Evolutionary conservation across 2,888 invertebrate genomes (phyloP), one percentile per base, ranked within the genome.

Genomic region (Nasonia oneida): DNA sequence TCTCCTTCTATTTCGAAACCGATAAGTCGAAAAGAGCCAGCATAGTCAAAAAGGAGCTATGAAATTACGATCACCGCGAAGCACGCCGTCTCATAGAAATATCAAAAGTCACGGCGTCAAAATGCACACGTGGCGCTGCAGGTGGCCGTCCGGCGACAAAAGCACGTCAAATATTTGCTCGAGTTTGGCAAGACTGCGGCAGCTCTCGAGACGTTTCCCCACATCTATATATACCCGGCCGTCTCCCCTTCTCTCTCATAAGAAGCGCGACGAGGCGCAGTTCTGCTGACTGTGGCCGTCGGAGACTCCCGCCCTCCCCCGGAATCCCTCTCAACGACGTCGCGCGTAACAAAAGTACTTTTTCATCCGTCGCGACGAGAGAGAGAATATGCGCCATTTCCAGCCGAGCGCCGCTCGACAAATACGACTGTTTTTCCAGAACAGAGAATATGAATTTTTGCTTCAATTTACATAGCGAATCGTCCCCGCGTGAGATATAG

Each of bases 131-230:
- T 2, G 39, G 39, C 10, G 37, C 47, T 29, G n/a, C 42, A 81
- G 88, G 15, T 53, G 87, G 64, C 83, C 73, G 64, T 3, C 33
- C 57, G 18, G 77, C 75, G 81, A 88, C 87, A 88, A 89, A 89
- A 90, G 89, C 88, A 90, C 87, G 86, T 89, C 89, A 89, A 90
- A 90, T 90, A 90, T 90, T 90, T 90, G 89, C 79, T 50, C 77
- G 84, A 89, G 87, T 89, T 90, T 78, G 87, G 88, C 76, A 84
- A 84, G 87, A 42, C 37, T 47, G 39, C 29, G 53, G 76, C 33
- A 23, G 79, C 87, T 87, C 89, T 90, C 85, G 89, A 89, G 89
- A 90, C 88, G 85, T 89, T 87, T 87, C 67, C 53, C 37, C 53
- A n/a, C n/a, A 2, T 61, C 57, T 61, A 14, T 53, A 14, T 53